A percentile compares a stretch with the other conserved stretches of the same genome.
Evolutionary conservation across 2,797 vertebrate species (phyloP).

Genomic region (Pteronotus mesoamericanus): DNA sequence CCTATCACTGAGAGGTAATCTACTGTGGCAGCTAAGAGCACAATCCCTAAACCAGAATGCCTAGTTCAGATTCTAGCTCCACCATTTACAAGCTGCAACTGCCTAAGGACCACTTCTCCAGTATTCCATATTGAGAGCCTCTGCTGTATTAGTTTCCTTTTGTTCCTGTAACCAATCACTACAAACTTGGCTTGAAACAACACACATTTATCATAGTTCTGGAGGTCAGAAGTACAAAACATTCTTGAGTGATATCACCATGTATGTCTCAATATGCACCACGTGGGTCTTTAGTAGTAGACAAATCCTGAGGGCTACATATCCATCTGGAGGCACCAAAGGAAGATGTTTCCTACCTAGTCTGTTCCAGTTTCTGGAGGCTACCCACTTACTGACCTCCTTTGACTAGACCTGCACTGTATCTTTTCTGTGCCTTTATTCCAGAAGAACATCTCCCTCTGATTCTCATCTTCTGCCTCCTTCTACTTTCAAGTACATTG

Average conservation of each 20-base stretch:
- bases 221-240: slow-evolving; percentile 78
- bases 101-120: neutral
- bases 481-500: neutral
- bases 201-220: neutral
- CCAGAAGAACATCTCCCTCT: neutral
- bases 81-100: neutral
- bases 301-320: slow-evolving; percentile 26
- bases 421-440: neutral
- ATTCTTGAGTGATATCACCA: slow-evolving; percentile 91
- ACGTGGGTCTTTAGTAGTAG: slow-evolving; percentile 77
- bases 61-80: neutral
- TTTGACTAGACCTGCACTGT: neutral
- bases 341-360: neutral
- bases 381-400: neutral
- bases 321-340: neutral
- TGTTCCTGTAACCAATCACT: neutral
- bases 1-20: neutral
- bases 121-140: neutral
- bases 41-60: neutral
- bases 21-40: neutral
- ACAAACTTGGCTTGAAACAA: neutral
- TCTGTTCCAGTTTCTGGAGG: neutral
- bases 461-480: neutral
- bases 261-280: slow-evolving; percentile 95
- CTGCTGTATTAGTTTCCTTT: neutral